Conservation (phyloP, 1,140 invertebrate species). For the Drosophila willistoni region DNA sequence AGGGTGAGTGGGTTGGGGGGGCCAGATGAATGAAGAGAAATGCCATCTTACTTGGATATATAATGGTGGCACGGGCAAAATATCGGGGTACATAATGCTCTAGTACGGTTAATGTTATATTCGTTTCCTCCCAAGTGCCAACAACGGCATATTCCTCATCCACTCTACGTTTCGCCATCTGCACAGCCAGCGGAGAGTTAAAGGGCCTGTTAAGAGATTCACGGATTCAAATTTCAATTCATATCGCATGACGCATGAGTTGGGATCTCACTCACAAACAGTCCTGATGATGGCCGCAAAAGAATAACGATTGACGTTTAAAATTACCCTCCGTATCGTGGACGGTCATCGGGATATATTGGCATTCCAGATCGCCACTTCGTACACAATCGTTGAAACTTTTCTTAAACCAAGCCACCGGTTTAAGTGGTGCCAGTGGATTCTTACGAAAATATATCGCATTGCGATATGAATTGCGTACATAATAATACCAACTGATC, state of each 20-base stretch:
- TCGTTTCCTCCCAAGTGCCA: conserved; percentile 93
- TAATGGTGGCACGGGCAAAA: conserved; percentile 88
- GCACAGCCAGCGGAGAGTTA: conserved; percentile 90
- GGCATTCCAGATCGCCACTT: conserved; percentile 91
- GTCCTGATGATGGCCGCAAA: conserved; percentile 92
- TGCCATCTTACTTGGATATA: conserved; percentile 62
- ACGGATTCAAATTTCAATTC: not conserved
- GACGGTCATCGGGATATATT: conserved; percentile 90
- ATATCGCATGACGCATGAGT: not conserved
- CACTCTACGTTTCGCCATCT: conserved; percentile 91
- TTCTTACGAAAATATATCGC: conserved; percentile 93
- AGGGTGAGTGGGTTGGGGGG: no score
- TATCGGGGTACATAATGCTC: conserved; percentile 93
- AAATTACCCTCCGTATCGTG: conserved; percentile 92
- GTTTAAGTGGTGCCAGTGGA: conserved; percentile 91
- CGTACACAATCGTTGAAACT: conserved; percentile 94
- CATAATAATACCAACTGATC: conserved; percentile 94
- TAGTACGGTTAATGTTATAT: conserved; percentile 91
- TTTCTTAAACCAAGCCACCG: conserved; percentile 93
- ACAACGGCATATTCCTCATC: conserved; percentile 93
- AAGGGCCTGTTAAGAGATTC: conserved; percentile 87
- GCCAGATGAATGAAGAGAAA: no score
- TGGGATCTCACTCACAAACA: conserved; percentile 88
- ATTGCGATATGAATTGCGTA: conserved; percentile 93
- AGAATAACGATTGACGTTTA: conserved; percentile 91